Base-by-base conservation (phyloP, 2,113 vertebrate genomes). In the Colius striatus region DNA sequence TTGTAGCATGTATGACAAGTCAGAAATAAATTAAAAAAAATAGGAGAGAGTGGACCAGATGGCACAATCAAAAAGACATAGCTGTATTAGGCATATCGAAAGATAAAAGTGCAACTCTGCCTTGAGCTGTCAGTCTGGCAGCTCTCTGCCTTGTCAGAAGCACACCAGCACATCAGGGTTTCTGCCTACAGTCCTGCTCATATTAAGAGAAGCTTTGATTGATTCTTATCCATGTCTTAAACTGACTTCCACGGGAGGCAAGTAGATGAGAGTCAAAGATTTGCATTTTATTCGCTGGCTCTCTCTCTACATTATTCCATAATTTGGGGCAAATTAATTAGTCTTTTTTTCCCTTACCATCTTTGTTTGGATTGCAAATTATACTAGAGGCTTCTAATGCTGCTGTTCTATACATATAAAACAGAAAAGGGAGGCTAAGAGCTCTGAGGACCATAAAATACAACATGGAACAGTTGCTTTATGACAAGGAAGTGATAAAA, bases 151-250 rank as follows among this genome's bases (percentile, higher is more conserved):
- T 80, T 36, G 50, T 58, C 66, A 72, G 23, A 78, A 63, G 65
- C 25, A 3, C 62, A 26, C 7, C 74, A 87, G 70, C 10, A 0
- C 14, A 1, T 8, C 10, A 5, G 48, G n/a, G 22, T 18, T 29
- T 43, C 32, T 78, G 65, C 70, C 60, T 41, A 32, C 53, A 48
- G 81, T 74, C 61, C 78, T 82, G 29, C 16, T 21, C n/a, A 2
- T 6, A 16, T 30, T 21, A 14, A 19, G 72, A 32, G 22, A 87
- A 62, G 13, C 53, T 90, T 85, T 61, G 82, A 78, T 14, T 55
- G 57, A 66, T 89, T 53, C 6, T 22, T 57, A 15, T 29, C 70
- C 1, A 0, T 60, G 30, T 19, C 65, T 62, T 45, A 10, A 43
- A 85, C 71, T 27, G 50, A 27, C 62, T 85, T 60, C 90, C 41